Evolutionary conservation across 2,113 vertebrate species (phyloP), one percentile per base, ranked within the genome.

Genomic region (Rhagologus leucostigma): DNA sequence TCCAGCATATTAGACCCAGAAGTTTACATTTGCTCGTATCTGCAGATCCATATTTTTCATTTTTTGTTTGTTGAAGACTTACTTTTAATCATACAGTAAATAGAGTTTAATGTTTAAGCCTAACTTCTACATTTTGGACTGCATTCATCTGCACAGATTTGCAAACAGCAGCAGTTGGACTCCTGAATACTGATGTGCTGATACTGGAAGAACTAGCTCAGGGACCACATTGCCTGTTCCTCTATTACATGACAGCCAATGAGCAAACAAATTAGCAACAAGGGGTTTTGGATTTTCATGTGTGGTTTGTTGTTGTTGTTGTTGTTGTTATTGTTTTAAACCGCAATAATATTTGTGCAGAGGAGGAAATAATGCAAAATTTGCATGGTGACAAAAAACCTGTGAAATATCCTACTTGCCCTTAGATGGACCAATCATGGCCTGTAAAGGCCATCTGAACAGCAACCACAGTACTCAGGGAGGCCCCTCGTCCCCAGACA

Each of bases 1-100:
- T 47, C 18, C 33, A 73, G 39, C 32, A 67, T 88, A 90, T 87
- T 90, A 62, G 87, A 67, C 68, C 37, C 55, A 71, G 47, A 55
- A 53, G 22, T 80, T 87, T 53, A 5, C 63, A 71, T 70, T 93
- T 96, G 70, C 81, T 96, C 60, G 56, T 89, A 88, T 97, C 93
- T 79, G 42, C 89, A 95, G 87, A 95, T 82, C 32, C 41, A 71
- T 56, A 80, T 74, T 91, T 97, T 83, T 62, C 7, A 42, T 63
- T 95, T 96, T 93, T 83, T 96, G 73, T 97, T 97, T 97, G 91
- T 85, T 89, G 64, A 93, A 86, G 92, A 89, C 68, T 97, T 95
- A 96, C 47, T 63, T 87, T 92, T 96, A 96, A 96, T 97, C 96
- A 96, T 90, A 90, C 67, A 71, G 74, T 94, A 96, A 97, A 96